Base-by-base conservation (phyloP, 2,113 vertebrate genomes). In the Eulacestoma nigropectus region DNA sequence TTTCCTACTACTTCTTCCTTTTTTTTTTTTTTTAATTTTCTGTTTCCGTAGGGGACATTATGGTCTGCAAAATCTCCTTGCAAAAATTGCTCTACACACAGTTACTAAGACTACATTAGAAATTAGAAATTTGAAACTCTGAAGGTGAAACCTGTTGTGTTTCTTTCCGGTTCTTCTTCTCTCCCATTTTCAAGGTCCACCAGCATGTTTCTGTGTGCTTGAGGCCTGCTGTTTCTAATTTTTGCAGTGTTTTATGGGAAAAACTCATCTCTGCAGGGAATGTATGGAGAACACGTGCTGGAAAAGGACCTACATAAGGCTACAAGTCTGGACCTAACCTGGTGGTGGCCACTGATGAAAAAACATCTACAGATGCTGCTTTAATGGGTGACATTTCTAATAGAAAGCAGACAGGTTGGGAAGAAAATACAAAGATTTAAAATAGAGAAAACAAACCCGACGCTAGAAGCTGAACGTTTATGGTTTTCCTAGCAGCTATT, bases 111-210 rank as follows among this genome's bases (percentile, higher is more conserved):
- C 22, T 37, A 41, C 2, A 20, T 53, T 76, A 79, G 37, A 84
- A 70, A 84, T 37, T 4, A 57, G 26, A 86, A 63, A 68, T 26
- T 64, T 69, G 33, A 82, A 87, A 82, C 37, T 81, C 46, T 68
- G 44, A 87, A 79, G 14, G 25, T n/a, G 15, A 42, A 69, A 74
- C 1, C 2, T 46, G 12, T 44, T 0, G 0, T 33, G 9, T 70
- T 89, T 83, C 23, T 62, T 76, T 83, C 29, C 57, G 18, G 5
- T 65, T 32, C 16, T 76, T 53, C 53, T 53, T 77, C 41, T 75
- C 16, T 73, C 64, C 16, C 13, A 39, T 67, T 89, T 70, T 15
- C 35, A 78, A 52, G 33, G 18, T 76, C 64, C 20, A 55, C 42
- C 9, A 42, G 11, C 1, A 5, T 50, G 15, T 56, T 62, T 80